Conservation (phyloP, 2,888 invertebrate species). For the Ectobius pallidus region DNA sequence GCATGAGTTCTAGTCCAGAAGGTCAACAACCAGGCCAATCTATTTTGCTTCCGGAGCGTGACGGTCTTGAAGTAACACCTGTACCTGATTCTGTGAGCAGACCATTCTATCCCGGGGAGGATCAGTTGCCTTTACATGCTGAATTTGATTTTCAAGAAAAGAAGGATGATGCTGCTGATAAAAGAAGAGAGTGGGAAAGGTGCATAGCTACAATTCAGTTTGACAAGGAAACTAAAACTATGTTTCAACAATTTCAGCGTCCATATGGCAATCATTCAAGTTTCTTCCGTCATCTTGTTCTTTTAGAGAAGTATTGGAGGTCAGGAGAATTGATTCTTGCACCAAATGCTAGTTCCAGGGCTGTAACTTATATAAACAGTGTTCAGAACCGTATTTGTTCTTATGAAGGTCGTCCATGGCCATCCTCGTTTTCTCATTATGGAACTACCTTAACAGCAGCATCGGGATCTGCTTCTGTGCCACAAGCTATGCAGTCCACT, state of each 20-base stretch:
- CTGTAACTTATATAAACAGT: constrained; percentile 78
- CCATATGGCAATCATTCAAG: constrained; percentile 89
- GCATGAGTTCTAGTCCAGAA: not conserved
- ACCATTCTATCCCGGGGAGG: constrained; percentile 74
- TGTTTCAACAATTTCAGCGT: constrained; percentile 83
- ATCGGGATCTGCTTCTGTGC: not conserved
- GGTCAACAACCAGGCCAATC: not conserved
- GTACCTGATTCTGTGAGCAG: constrained; percentile 51
- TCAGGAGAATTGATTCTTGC: constrained; percentile 64
- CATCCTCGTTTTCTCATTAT: not conserved
- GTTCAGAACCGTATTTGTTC: constrained; percentile 79
- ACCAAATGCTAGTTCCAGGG: constrained; percentile 74
- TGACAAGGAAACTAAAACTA: constrained; percentile 77
- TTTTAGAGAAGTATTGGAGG: constrained; percentile 83
- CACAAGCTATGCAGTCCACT: constrained; percentile 40
- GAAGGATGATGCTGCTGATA: not conserved
- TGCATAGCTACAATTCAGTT: constrained; percentile 80
- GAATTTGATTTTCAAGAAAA: constrained; percentile 68
- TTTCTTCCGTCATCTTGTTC: constrained; percentile 78
- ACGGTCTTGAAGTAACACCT: constrained; percentile 7
- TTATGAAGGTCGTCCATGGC: constrained; percentile 62
- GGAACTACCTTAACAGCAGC: constrained; percentile 34
- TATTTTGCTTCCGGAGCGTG: constrained; percentile 13
- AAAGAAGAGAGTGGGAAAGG: constrained; percentile 73
- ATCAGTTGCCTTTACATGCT: constrained; percentile 78